Evolutionary conservation across 2,113 vertebrate species (phyloP), one percentile per base, ranked within the genome.

Genomic region (Pavo muticus): DNA sequence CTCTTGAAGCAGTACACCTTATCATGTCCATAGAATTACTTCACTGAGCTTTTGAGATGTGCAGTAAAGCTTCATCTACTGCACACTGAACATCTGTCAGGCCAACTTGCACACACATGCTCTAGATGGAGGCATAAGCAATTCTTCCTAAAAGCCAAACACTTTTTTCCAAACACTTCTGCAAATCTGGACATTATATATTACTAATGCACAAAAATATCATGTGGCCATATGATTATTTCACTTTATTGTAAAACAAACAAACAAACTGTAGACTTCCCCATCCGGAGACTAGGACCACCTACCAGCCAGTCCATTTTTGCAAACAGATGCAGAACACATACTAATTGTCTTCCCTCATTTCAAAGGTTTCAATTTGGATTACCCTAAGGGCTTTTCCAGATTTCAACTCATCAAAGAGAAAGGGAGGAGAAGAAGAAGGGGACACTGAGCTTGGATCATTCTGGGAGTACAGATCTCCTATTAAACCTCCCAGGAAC

Each of bases 161-260:
- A 63, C 6, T 27, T 77, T 77, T 81, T 71, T 84, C 84, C 84
- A 92, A 74, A 88, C 76, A 86, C 50, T 71, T 92, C 27, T 44
- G 9, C 27, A 93, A 68, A 79, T 88, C 84, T 84, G 86, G 72
- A 73, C 64, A 59, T 74, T 67, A 54, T 19, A 14, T 42, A 86
- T 63, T 81, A 93, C 86, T 71, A 93, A 93, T 16, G 12, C 24
- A 92, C 90, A 72, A 82, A 90, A 54, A 70, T 5, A 83, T 24
- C 75, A 80, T 5, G 16, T 68, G 47, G 42, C 35, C 35, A 61
- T 47, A 88, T 4, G 17, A 94, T 67, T 86, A 76, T 30, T 87
- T 80, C 40, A 86, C 37, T 92, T 88, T 70, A 59, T 9, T 54
- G 14, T 57, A 42, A 81, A 91, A 85, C 27, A 69, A 35, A 91